A percentile compares a stretch with the other conserved stretches of the same genome.
Conservation (phyloP, 2,888 invertebrate genomes). For the Pristionchus mayeri region DNA sequence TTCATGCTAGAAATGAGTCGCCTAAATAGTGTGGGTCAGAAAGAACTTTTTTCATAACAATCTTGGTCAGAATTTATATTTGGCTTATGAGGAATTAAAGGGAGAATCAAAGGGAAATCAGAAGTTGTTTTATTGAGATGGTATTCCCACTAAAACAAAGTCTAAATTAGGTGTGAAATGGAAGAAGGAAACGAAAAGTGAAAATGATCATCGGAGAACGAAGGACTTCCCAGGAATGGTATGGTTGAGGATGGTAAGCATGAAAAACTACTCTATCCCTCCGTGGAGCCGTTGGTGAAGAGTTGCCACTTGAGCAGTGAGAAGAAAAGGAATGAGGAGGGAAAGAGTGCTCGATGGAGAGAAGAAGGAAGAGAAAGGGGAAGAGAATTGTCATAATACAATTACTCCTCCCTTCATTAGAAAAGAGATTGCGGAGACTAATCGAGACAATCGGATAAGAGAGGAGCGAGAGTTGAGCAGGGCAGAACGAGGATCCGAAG, state of each 20-base stretch:
- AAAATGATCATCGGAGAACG: background rate
- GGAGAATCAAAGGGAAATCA: background rate
- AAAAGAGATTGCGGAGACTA: background rate
- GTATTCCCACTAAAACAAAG: background rate
- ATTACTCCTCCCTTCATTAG: constrained; percentile 34
- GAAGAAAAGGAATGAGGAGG: constrained; percentile 19
- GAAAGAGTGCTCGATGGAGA: constrained; percentile 1
- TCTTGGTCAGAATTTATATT: no score
- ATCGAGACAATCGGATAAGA: background rate
- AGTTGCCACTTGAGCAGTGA: constrained; percentile 11
- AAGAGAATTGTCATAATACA: constrained; percentile 21
- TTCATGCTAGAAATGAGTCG: background rate
- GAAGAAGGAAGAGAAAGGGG: background rate
- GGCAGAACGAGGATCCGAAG: background rate
- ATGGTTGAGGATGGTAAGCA: background rate
- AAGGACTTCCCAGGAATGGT: background rate
- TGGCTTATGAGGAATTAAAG: background rate
- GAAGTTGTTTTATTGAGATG: background rate
- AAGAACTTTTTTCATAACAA: background rate
- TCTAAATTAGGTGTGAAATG: constrained; percentile 22
- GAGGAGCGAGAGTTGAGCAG: background rate
- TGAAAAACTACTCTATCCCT: no score
- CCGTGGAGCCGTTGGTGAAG: background rate
- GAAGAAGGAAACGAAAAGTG: background rate
- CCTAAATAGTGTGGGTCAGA: background rate